Percentiles rank a stretch among this genome's conserved stretches.
These are phyloP conservation scores for Philaethria dido DNA, from an alignment of 2,888 invertebrate genomes.

Conservation along the genomic window DNA sequence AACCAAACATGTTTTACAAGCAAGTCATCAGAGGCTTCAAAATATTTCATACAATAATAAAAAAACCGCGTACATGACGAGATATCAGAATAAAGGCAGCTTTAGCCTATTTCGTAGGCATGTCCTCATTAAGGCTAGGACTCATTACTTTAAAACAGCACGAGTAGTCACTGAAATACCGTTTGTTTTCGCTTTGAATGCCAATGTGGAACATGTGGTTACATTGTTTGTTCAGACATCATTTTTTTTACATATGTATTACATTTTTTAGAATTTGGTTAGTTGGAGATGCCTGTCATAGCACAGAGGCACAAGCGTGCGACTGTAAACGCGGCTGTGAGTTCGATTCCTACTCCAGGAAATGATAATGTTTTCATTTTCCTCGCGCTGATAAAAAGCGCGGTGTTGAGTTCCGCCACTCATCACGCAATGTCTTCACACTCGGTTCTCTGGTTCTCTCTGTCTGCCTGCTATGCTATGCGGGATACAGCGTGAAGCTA, in stretches of 20 bases:
- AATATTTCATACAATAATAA: background rate
- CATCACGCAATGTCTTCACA: no score
- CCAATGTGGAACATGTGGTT: slow-evolving; percentile 27
- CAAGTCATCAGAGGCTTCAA: background rate
- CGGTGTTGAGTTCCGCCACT: no score
- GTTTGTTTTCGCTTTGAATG: slow-evolving; percentile 25
- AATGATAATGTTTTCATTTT: no score
- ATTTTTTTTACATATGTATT: background rate
- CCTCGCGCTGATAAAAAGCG: no score
- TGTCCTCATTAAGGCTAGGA: slow-evolving; percentile 32
- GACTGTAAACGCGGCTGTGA: no score
- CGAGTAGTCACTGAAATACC: slow-evolving; percentile 24
- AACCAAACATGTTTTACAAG: background rate
- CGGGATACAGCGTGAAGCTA: no score
- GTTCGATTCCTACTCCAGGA: no score
- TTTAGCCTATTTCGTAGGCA: slow-evolving; percentile 24
- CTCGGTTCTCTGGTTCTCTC: no score
- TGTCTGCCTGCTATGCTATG: no score
- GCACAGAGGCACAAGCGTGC: no score
- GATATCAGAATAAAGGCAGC: slow-evolving; percentile 5
- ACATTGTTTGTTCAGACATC: slow-evolving; percentile 13
- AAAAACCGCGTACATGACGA: background rate
- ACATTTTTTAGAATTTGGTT: no score
- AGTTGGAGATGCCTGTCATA: no score
- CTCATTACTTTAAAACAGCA: slow-evolving; percentile 32